phyloP scores from a whole-genome alignment of 2,797 vertebrate genomes.

The Helarctos malayanus region DNA sequence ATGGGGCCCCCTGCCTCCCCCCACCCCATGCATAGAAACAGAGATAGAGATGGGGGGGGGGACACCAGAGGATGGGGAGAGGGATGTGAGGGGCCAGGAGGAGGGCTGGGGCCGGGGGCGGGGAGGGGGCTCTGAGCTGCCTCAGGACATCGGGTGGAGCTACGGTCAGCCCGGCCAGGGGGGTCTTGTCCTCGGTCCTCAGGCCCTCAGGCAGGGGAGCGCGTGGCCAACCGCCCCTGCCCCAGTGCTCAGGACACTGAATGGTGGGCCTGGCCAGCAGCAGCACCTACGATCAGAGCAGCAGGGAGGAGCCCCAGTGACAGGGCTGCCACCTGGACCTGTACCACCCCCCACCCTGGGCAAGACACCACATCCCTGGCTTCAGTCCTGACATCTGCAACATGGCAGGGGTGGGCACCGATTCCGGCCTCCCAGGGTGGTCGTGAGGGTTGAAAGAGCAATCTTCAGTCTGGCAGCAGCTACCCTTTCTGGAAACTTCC shows the following conservation, averaged over 20 bases:
- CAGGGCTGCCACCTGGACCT: neutral
- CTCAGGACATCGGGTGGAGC: neutral
- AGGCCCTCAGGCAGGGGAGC: fast-evolving
- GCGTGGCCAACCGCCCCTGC: fast-evolving
- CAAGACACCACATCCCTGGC: neutral
- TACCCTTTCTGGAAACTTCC: neutral
- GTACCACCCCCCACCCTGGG: neutral
- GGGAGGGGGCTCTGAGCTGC: no score
- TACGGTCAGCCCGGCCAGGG: neutral
- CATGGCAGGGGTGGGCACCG: neutral
- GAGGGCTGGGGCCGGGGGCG: neutral
- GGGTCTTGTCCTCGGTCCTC: neutral
- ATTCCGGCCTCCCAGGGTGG: neutral
- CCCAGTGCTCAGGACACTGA: neutral
- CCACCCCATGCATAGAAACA: neutral
- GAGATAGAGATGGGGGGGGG: neutral
- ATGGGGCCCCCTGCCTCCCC: fast-evolving
- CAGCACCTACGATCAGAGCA: neutral
- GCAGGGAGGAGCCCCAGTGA: neutral
- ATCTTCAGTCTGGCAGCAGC: neutral
- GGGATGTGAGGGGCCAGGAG: no score
- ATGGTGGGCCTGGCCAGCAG: fast-evolving
- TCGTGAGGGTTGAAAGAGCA: fast-evolving
- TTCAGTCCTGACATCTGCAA: neutral
- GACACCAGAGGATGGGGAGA: neutral